Evolutionary conservation across 2,113 vertebrate species (phyloP), one percentile per base, ranked within the genome.

Genomic region (Hippolais icterina): DNA sequence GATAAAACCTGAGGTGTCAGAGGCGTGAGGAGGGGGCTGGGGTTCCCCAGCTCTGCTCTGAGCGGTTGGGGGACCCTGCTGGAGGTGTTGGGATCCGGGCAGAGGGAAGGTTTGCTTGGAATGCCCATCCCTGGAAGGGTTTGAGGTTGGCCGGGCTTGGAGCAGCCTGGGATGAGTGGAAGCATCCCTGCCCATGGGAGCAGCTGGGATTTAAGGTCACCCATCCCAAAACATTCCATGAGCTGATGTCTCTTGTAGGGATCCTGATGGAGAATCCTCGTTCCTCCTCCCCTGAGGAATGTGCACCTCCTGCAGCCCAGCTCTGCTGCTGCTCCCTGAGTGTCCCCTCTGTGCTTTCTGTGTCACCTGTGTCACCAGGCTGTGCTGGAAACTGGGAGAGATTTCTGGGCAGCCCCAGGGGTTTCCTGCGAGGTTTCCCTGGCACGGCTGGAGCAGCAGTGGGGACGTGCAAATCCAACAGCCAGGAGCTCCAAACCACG

Each of bases 161-260:
- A 61, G 54, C 54, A n/a, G 8, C 44, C 83, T 19, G 37, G 64
- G 18, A 1, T 15, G 0, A 5, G 28, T 2, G 12, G 49, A 9
- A 18, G 9, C 5, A 56, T 10, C 39, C 46, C 21, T n/a, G 84
- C 5, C 39, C 8, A 0, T 11, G 72, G 53, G 5, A 13, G 10
- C 35, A 6, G 83, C 20, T 29, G 60, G 21, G 27, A 33, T 52
- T 37, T 6, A 0, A 9, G 27, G 5, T 33, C 37, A 7, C 17
- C 71, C 61, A n/a, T 2, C 24, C 44, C 63, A 15, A 37, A 22
- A 4, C 21, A 15, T 31, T 10, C 35, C 60, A 2, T 5, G 69
- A 5, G 2, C 31, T 42, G 3, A 1, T 9, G 28, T 49, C 23
- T 11, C 52, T 17, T 1, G 3, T 4, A 2, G 2, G 24, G 35